Evolutionary conservation across 2,888 invertebrate genomes (phyloP).

Genomic region (Podabrus alpinus): DNA sequence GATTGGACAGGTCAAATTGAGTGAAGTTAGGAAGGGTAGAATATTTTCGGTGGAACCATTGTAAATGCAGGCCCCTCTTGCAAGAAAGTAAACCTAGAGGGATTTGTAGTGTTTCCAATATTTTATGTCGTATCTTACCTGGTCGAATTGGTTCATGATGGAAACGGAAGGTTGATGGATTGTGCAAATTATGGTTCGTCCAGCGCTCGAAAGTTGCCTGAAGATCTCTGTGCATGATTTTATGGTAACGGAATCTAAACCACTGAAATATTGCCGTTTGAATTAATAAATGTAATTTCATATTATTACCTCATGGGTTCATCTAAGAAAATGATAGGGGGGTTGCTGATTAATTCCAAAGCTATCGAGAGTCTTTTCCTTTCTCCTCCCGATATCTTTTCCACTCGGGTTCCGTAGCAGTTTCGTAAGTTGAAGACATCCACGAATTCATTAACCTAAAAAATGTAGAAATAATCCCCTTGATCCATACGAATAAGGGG

Average conservation of each 20-base stretch:
- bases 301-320: background rate
- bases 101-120: background rate
- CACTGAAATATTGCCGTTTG: constrained; percentile 55
- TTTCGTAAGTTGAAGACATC: background rate
- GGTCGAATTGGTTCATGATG: constrained; percentile 26
- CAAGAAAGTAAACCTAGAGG: constrained; percentile 55
- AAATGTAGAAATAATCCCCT: no score
- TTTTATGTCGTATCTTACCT: background rate
- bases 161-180: constrained; percentile 81
- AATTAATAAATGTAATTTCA: background rate
- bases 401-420: background rate
- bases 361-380: background rate
- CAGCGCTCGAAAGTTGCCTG: constrained; percentile 69
- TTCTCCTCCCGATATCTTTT: background rate
- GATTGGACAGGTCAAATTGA: constrained; percentile 71
- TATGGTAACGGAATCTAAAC: constrained; percentile 74
- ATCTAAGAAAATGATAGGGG: background rate
- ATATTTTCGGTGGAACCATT: constrained; percentile 71
- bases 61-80: constrained; percentile 67
- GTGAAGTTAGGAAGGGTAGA: constrained; percentile 68
- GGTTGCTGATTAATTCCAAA: background rate
- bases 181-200: constrained; percentile 77
- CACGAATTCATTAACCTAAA: background rate
- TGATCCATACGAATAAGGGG: no score
- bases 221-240: constrained; percentile 72